Evolutionary conservation across 2,888 invertebrate genomes (phyloP), one percentile per base, ranked within the genome.

Genomic region (Cheilosia variabilis): DNA sequence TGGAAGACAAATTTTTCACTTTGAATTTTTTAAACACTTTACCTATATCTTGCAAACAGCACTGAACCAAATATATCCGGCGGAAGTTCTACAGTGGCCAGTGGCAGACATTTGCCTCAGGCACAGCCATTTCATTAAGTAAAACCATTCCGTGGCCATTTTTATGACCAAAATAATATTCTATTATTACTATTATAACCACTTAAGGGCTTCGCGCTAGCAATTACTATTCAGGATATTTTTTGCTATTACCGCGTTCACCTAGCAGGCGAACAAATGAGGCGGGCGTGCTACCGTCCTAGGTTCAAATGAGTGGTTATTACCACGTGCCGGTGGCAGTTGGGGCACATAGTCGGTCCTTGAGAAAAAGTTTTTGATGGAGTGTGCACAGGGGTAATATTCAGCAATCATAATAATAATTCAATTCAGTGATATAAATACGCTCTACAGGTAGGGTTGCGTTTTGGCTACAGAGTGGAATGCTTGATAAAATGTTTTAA

Each of bases 161-260:
- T 76, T 68, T 31, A 76, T 52, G 31, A 47, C 69, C 47, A 69
- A 78, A 78, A 71, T 78, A 63, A 71, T 78, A 63, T 78, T 62
- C 55, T 69, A 57, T 63, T 69, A 62, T 69, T 78, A 78, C 47
- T 43, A 34, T 62, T 69, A 69, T 47, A 47, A 22, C 27, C 69
- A 69, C 63, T 78, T 78, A 71, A 45, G 41, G 37, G 45, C 76
- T n/a, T n/a, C n/a, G n/a, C n/a, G n/a, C n/a, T 47, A 47, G 62
- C 68, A 69, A 78, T 78, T 77, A 77, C 62, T 55, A 71, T 69
- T 63, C 62, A 37, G 55, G 37, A 69, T 34, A 53, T 77, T 52
- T 58, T 72, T 37, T 66, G 62, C 63, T 69, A 43, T 53, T 62
- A 45, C 53, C 15, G 52, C 52, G 58, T 41, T 66, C 13, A 13